phyloP scores from a whole-genome alignment of 2,797 vertebrate species.

The Allobates femoralis region DNA sequence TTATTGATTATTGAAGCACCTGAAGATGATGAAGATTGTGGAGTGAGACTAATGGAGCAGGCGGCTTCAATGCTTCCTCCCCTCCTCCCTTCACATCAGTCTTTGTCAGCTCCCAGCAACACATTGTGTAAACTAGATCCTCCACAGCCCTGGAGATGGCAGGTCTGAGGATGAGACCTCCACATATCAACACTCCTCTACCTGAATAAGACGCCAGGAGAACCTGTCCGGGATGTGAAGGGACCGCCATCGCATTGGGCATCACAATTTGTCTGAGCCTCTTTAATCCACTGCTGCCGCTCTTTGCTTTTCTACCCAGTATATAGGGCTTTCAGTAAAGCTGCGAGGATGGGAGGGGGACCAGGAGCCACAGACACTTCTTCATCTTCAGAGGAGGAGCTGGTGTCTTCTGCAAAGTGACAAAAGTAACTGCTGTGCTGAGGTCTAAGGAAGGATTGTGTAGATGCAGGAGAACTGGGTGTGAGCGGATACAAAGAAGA shows the following conservation, averaged over 20 bases:
- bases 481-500: neutral
- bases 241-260: slow-evolving; percentile 8
- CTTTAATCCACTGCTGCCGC: neutral
- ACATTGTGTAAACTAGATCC: slow-evolving; percentile 34
- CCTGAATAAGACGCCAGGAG: slow-evolving; percentile 32
- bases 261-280: neutral
- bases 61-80: neutral
- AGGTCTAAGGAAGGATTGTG: neutral
- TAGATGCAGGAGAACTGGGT: neutral
- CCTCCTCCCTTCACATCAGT: slow-evolving; percentile 45
- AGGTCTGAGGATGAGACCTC: neutral
- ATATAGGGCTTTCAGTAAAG: slow-evolving; percentile 34
- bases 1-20: too few species aligned
- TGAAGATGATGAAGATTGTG: too few species aligned
- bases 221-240: slow-evolving; percentile 15
- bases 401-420: slow-evolving; percentile 45
- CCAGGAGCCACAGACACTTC: slow-evolving; percentile 49
- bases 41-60: too few species aligned
- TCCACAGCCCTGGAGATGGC: slow-evolving; percentile 29
- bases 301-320: neutral
- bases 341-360: slow-evolving; percentile 12
- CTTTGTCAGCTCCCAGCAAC: slow-evolving; percentile 49
- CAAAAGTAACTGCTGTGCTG: slow-evolving; percentile 12
- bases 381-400: slow-evolving; percentile 41
- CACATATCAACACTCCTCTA: slow-evolving; percentile 1